phyloP scores from a whole-genome alignment of 1,140 invertebrate genomes.

The Manduca sexta region DNA sequence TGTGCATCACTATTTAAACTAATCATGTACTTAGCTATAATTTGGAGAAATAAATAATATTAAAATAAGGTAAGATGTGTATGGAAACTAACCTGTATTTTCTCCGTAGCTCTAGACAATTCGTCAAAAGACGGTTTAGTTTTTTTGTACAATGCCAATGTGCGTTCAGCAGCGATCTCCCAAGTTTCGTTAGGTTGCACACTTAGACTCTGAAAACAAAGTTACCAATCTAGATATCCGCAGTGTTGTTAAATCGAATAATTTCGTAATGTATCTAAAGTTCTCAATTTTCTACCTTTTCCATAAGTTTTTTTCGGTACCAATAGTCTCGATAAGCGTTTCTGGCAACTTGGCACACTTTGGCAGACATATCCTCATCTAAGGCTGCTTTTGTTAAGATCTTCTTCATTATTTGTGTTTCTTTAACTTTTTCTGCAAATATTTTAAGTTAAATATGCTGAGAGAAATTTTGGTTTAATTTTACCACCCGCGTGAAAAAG shows the following conservation, averaged over 20 bases:
- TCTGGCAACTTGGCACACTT: conserved; percentile 51
- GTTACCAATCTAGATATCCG: not conserved
- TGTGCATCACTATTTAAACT: too few species aligned
- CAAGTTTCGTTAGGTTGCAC: conserved; percentile 40
- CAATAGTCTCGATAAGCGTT: conserved; percentile 58
- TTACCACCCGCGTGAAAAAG: too few species aligned
- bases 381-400: conserved; percentile 30
- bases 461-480: too few species aligned
- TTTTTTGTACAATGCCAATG: conserved; percentile 49
- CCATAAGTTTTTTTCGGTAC: conserved; percentile 48
- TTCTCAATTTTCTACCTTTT: conserved; percentile 29
- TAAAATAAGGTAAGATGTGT: not conserved
- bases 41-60: not conserved
- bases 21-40: too few species aligned
- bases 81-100: conserved; percentile 41
- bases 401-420: conserved; percentile 47
- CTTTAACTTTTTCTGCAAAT: conserved; percentile 50
- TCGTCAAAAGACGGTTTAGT: conserved; percentile 54
- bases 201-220: conserved; percentile 27
- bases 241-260: too few species aligned
- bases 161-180: conserved; percentile 53
- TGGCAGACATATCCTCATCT: conserved; percentile 46
- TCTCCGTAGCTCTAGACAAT: conserved; percentile 44
- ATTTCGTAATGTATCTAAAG: not conserved
- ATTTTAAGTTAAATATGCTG: not conserved